These are phyloP conservation scores for Gadus macrocephalus DNA, from an alignment of 2,113 vertebrate species.

Conservation along the genomic window DNA sequence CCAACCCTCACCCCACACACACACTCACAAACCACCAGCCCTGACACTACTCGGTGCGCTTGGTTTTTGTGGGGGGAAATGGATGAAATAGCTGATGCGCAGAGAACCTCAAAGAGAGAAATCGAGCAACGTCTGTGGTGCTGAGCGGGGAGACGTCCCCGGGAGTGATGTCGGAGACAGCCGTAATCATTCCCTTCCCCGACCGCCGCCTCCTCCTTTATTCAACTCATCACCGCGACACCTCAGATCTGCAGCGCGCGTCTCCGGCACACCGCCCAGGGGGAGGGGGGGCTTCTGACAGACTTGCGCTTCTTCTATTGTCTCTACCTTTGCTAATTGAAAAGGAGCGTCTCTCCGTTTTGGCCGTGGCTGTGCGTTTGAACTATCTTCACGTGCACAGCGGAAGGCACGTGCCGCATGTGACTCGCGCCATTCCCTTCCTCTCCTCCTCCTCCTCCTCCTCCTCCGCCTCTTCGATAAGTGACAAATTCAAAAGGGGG, in stretches of 20 bases:
- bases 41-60: slow-evolving; percentile 20
- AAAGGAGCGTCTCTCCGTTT: slow-evolving; percentile 22
- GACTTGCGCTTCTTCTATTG: not conserved
- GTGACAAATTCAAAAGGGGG: not conserved
- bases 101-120: slow-evolving; percentile 31
- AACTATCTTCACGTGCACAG: too few relatives aligned
- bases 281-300: not conserved
- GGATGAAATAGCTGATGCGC: slow-evolving; percentile 33
- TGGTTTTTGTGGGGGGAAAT: slow-evolving; percentile 16
- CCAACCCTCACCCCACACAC: too few relatives aligned
- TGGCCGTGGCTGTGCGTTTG: not conserved
- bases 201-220: slow-evolving; percentile 23
- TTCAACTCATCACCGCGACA: slow-evolving; percentile 14
- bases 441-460: too few relatives aligned
- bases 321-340: slow-evolving; percentile 39
- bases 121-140: slow-evolving; percentile 1
- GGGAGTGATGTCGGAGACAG: slow-evolving; percentile 30
- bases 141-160: slow-evolving; percentile 36
- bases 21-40: not conserved
- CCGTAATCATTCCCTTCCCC: slow-evolving; percentile 30
- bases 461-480: too few relatives aligned
- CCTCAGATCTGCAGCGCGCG: slow-evolving; percentile 22
- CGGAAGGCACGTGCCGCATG: too few relatives aligned
- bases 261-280: not conserved
- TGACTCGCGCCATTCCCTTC: too few relatives aligned